These are phyloP conservation scores for Mythimna ferrago DNA, from an alignment of 2,888 invertebrate genomes.

Conservation along the genomic window DNA sequence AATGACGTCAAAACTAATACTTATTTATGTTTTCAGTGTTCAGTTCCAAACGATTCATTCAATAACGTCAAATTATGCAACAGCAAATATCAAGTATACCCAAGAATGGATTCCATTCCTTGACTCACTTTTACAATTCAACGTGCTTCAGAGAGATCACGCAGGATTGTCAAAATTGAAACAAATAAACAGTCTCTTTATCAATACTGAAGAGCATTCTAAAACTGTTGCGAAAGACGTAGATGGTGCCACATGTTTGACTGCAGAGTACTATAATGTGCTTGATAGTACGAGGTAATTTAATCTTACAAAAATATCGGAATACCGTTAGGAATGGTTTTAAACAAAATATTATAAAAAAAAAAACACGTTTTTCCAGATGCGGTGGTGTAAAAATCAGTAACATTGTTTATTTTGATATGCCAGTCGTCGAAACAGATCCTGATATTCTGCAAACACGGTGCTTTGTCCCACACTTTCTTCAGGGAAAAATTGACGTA, in stretches of 20 bases:
- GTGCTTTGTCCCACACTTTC: constrained; percentile 42
- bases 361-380: constrained; percentile 10
- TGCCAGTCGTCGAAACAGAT: constrained; percentile 21
- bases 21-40: constrained; percentile 27
- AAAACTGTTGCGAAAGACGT: background rate
- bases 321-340: background rate
- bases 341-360: background rate
- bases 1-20: background rate
- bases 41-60: constrained; percentile 48
- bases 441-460: constrained; percentile 35
- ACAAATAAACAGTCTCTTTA: constrained; percentile 18
- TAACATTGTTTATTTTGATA: constrained; percentile 16
- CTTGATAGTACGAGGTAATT: constrained; percentile 23
- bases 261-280: constrained; percentile 30
- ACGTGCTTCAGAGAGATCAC: constrained; percentile 53
- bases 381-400: constrained; percentile 48
- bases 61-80: constrained; percentile 85
- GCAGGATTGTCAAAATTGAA: constrained; percentile 40
- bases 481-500: constrained; percentile 36
- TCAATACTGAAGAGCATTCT: constrained; percentile 11
- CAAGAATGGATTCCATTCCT: constrained; percentile 59
- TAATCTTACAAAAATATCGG: background rate
- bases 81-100: constrained; percentile 87
- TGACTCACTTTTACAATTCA: constrained; percentile 60
- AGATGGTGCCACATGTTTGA: constrained; percentile 31